phyloP scores from a whole-genome alignment of 2,113 vertebrate genomes.

The Buteo buteo region DNA sequence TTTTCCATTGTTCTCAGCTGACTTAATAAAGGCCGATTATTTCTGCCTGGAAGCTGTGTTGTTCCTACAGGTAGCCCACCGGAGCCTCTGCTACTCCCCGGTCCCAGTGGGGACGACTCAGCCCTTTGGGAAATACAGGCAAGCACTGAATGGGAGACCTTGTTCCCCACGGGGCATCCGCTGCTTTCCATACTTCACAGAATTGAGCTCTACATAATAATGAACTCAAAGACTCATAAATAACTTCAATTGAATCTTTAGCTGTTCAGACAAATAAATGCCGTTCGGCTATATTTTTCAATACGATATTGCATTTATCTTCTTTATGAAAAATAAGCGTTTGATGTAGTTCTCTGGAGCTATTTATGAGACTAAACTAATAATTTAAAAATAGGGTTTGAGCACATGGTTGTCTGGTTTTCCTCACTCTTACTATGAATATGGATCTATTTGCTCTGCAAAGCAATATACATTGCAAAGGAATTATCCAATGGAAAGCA shows the following conservation, averaged over 20 bases:
- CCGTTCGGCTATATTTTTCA: not conserved
- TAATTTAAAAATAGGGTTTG: not conserved
- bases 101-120: accelerated
- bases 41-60: not conserved
- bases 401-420: not conserved
- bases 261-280: not conserved
- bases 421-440: not conserved
- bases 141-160: not conserved
- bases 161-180: accelerated
- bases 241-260: not conserved
- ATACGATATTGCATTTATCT: not conserved
- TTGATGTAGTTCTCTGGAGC: not conserved
- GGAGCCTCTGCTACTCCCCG: not conserved
- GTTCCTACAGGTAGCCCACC: not conserved
- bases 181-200: not conserved
- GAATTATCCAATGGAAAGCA: not conserved
- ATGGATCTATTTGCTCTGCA: not conserved
- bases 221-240: not conserved
- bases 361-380: not conserved
- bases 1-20: not conserved
- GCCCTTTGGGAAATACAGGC: not conserved
- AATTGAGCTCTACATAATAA: not conserved
- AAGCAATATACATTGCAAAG: not conserved
- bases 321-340: not conserved
- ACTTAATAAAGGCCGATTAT: not conserved